These are phyloP conservation scores for Lagodon rhomboides DNA, from an alignment of 2,797 vertebrate species.

Conservation along the genomic window DNA sequence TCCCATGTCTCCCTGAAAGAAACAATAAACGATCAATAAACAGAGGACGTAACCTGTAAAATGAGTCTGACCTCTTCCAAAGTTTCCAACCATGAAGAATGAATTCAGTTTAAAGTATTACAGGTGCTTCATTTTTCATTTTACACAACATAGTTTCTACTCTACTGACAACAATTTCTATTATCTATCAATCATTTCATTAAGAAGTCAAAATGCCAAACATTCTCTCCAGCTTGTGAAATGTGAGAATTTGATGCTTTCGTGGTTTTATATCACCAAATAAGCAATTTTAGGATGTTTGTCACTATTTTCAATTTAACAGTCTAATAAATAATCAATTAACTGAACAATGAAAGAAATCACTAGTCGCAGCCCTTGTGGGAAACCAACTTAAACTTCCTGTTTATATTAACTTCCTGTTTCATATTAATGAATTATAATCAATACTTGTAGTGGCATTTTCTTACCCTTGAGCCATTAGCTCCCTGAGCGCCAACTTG, in stretches of 20 bases:
- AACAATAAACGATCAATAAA: slow-evolving; percentile 25
- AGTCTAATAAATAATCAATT: neutral
- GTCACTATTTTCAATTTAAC: neutral
- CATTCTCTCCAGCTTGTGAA: neutral
- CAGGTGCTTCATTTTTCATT: neutral
- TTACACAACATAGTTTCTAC: neutral
- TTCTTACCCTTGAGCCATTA: slow-evolving; percentile 90
- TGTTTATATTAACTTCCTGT: too few species aligned
- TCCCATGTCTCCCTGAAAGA: slow-evolving; percentile 88
- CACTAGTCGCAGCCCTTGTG: neutral
- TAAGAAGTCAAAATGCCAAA: neutral
- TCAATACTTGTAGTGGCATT: neutral
- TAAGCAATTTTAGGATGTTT: neutral
- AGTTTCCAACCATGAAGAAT: neutral
- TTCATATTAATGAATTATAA: too few species aligned
- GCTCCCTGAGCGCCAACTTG: slow-evolving; percentile 83
- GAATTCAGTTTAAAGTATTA: neutral
- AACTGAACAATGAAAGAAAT: neutral
- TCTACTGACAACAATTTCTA: neutral
- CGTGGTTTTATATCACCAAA: neutral
- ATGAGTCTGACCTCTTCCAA: neutral
- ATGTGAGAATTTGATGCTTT: neutral
- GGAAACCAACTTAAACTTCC: neutral
- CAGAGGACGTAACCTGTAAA: slow-evolving; percentile 1
- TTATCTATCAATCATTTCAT: neutral